Percentiles rank a stretch among this genome's conserved stretches.
phyloP scores from a whole-genome alignment of 2,888 invertebrate genomes.

The Polydrusus tereticollis region DNA sequence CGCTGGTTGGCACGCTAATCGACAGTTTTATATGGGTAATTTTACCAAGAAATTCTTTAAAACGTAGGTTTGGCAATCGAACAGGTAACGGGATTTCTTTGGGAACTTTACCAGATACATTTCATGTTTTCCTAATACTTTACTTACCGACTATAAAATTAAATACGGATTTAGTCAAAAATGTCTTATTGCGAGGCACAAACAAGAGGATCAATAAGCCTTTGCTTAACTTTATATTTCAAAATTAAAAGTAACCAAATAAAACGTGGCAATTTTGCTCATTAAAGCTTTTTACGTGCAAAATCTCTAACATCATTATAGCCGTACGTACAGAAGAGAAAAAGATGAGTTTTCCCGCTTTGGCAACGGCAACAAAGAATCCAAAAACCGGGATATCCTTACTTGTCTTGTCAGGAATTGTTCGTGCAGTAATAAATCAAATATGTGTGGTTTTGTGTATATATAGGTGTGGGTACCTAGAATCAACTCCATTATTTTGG shows the following conservation, averaged over 20 bases:
- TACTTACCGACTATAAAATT: too few relatives aligned
- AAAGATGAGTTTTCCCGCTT: not conserved
- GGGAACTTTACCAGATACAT: too few relatives aligned
- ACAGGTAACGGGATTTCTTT: too few relatives aligned
- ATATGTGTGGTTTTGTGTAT: slow-evolving; percentile 22
- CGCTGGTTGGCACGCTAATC: too few relatives aligned
- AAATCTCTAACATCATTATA: slow-evolving; percentile 3
- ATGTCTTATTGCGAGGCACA: too few relatives aligned
- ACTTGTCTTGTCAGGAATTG: slow-evolving; percentile 31
- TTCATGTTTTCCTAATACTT: too few relatives aligned
- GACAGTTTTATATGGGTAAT: too few relatives aligned
- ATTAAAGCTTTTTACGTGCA: not conserved
- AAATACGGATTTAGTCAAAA: too few relatives aligned
- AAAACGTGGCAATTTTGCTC: not conserved
- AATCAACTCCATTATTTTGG: slow-evolving; percentile 53
- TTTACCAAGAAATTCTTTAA: too few relatives aligned
- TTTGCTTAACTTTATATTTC: too few relatives aligned
- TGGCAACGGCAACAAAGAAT: slow-evolving; percentile 11
- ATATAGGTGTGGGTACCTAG: slow-evolving; percentile 30
- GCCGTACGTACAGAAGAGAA: not conserved
- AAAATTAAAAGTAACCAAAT: not conserved
- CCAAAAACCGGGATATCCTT: slow-evolving; percentile 20
- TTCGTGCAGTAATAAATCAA: slow-evolving; percentile 27
- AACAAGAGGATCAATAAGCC: too few relatives aligned
- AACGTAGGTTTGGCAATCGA: too few relatives aligned